A percentile compares a stretch with the other conserved stretches of the same genome.
Conservation (phyloP, 2,797 vertebrate species). For the Cercopithecus petaurista region DNA sequence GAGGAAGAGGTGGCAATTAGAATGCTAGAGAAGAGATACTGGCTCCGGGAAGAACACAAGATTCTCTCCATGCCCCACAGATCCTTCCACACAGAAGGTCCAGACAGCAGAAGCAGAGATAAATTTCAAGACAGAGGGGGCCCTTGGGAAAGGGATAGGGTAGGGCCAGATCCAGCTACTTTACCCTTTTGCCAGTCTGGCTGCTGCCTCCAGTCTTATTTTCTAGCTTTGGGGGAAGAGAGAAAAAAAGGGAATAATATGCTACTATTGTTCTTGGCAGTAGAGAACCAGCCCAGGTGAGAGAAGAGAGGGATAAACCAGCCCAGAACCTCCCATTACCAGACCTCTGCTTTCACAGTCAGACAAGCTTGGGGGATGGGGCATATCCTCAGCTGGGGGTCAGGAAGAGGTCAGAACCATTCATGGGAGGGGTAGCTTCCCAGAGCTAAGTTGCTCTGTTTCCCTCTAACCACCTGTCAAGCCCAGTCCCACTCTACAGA, state of each 20-base stretch:
- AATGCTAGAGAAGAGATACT: slow-evolving; percentile 12
- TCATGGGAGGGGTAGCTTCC: slow-evolving; percentile 25
- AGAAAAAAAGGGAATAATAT: slow-evolving; percentile 14
- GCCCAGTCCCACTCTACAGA: not conserved
- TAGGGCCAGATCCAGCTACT: slow-evolving; percentile 22
- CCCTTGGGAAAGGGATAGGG: slow-evolving; percentile 33
- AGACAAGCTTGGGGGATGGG: not conserved
- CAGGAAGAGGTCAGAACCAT: slow-evolving; percentile 70
- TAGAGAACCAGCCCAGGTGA: slow-evolving; percentile 62
- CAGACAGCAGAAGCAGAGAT: slow-evolving; percentile 35
- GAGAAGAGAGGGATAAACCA: slow-evolving; percentile 54
- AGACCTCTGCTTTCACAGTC: slow-evolving; percentile 60
- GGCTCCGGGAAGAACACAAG: not conserved
- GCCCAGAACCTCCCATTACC: slow-evolving; percentile 53
- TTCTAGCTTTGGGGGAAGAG: slow-evolving; percentile 33
- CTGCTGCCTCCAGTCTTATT: slow-evolving; percentile 32
- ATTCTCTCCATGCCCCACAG: slow-evolving; percentile 21
- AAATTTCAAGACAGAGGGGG: slow-evolving; percentile 60
- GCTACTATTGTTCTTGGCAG: slow-evolving; percentile 54
- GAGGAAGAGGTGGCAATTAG: not conserved
- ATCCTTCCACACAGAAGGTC: slow-evolving; percentile 52
- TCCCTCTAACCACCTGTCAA: slow-evolving; percentile 65
- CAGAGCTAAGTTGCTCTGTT: slow-evolving; percentile 31
- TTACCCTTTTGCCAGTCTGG: not conserved
- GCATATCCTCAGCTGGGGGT: slow-evolving; percentile 47